These are phyloP conservation scores for Xenotilapia flavipinnis DNA, from an alignment of 2,113 vertebrate species.

Conservation along the genomic window DNA sequence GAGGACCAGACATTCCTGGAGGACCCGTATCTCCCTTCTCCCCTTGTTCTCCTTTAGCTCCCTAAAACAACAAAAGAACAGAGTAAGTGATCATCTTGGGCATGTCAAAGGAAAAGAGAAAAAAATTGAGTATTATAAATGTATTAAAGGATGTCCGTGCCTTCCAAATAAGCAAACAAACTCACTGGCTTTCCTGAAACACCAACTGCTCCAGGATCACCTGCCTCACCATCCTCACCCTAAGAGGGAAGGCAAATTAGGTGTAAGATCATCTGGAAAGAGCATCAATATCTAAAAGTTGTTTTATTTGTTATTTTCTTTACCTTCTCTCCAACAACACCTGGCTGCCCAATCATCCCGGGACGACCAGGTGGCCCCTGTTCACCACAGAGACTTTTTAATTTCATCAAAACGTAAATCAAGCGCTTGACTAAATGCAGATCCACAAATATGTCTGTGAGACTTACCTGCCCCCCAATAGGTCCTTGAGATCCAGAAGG, in stretches of 20 bases:
- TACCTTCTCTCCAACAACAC: slow-evolving; percentile 91
- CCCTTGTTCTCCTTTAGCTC: slow-evolving; percentile 86
- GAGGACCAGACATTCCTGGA: slow-evolving; percentile 86
- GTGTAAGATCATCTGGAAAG: not conserved
- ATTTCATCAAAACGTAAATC: not conserved
- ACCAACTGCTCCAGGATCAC: slow-evolving; percentile 68
- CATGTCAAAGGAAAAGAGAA: not conserved
- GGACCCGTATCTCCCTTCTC: slow-evolving; percentile 92
- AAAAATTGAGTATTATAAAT: not conserved
- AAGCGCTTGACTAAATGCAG: not conserved
- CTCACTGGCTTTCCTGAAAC: slow-evolving; percentile 57
- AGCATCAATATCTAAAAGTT: not conserved
- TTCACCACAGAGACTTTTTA: not conserved
- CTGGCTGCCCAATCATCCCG: slow-evolving; percentile 83
- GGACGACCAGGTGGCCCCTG: slow-evolving; percentile 64
- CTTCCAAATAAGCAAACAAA: not conserved
- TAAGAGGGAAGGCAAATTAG: not conserved
- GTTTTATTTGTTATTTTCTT: not conserved
- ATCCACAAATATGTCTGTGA: not conserved
- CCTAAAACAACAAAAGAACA: slow-evolving; percentile 37
- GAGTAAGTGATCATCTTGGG: not conserved
- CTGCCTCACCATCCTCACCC: slow-evolving; percentile 75
- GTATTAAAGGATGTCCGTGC: not conserved
- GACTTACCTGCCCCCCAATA: slow-evolving; percentile 74
- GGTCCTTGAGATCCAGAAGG: slow-evolving; percentile 82